Conservation (phyloP, 92 coral and sea anemone genomes). For the Porites rus region DNA sequence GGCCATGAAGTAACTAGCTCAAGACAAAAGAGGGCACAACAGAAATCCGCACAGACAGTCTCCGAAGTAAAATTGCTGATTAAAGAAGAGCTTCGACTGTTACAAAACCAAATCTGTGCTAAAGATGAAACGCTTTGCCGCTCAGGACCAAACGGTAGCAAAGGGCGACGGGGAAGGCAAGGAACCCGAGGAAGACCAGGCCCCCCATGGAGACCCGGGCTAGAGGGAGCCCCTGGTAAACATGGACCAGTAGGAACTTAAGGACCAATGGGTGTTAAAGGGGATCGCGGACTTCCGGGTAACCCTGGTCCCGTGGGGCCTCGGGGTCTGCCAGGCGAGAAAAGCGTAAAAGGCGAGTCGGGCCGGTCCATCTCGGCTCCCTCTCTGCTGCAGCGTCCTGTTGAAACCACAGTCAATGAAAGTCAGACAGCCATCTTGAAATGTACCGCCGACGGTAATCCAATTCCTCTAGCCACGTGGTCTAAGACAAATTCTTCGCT, state of each 20-base stretch:
- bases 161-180: slow-evolving; percentile 49
- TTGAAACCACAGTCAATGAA: slow-evolving; percentile 52
- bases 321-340: slow-evolving; percentile 54
- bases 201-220: slow-evolving; percentile 44
- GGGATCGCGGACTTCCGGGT: slow-evolving; percentile 49
- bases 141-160: slow-evolving; percentile 54
- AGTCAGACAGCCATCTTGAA: slow-evolving; percentile 47
- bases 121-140: slow-evolving; percentile 52
- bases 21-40: neutral
- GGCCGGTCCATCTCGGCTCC: slow-evolving; percentile 64
- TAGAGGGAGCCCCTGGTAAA: slow-evolving; percentile 65
- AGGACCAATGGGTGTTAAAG: slow-evolving; percentile 48
- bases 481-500: slow-evolving; percentile 47
- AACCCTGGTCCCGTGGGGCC: slow-evolving; percentile 62
- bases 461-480: slow-evolving; percentile 67
- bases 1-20: neutral
- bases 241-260: slow-evolving; percentile 60
- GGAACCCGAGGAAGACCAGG: slow-evolving; percentile 58
- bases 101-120: slow-evolving; percentile 47
- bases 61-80: slow-evolving; percentile 3
- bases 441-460: slow-evolving; percentile 66
- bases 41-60: neutral
- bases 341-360: slow-evolving; percentile 60
- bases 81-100: slow-evolving; percentile 38
- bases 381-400: slow-evolving; percentile 43